A percentile compares a stretch with the other conserved stretches of the same genome.
These are phyloP conservation scores for Andrena trimmerana DNA, from an alignment of 2,888 invertebrate species.

Conservation along the genomic window DNA sequence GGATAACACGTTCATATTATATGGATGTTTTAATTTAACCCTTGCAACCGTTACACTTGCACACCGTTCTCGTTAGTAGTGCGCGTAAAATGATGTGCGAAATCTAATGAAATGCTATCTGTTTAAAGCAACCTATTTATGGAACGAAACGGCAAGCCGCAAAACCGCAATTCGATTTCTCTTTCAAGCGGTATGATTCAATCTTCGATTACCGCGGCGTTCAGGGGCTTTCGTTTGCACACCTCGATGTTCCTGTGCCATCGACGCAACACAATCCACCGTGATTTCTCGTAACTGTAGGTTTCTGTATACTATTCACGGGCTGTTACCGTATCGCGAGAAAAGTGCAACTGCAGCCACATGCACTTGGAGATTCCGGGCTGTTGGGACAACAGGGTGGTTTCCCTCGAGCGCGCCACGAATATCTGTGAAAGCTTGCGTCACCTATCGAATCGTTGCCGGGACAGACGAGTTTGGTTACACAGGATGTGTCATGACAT, in stretches of 20 bases:
- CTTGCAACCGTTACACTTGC: background rate
- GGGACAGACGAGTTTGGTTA: slow-evolving; percentile 6
- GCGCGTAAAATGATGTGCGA: background rate
- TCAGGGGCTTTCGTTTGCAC: no score
- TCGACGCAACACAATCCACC: background rate
- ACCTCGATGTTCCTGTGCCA: background rate
- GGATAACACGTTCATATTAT: background rate
- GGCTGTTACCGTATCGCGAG: background rate
- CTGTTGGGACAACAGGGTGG: slow-evolving; percentile 9
- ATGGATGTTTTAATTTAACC: background rate
- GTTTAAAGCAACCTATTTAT: background rate
- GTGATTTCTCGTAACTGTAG: background rate
- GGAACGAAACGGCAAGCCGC: background rate
- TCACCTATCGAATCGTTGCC: slow-evolving; percentile 4
- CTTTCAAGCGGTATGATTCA: background rate
- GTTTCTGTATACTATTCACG: background rate
- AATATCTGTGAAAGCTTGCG: slow-evolving; percentile 25
- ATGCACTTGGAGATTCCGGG: slow-evolving; percentile 37
- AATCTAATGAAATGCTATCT: background rate
- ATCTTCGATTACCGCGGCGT: slow-evolving; percentile 2
- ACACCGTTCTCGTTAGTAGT: background rate
- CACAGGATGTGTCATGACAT: background rate
- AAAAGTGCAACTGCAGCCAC: slow-evolving; percentile 45
- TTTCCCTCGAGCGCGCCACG: slow-evolving; percentile 17
- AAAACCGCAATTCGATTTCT: slow-evolving; percentile 1